Evolutionary conservation across 2,888 invertebrate species (phyloP), one percentile per base, ranked within the genome.

Genomic region (Bruchidius siliquastri): DNA sequence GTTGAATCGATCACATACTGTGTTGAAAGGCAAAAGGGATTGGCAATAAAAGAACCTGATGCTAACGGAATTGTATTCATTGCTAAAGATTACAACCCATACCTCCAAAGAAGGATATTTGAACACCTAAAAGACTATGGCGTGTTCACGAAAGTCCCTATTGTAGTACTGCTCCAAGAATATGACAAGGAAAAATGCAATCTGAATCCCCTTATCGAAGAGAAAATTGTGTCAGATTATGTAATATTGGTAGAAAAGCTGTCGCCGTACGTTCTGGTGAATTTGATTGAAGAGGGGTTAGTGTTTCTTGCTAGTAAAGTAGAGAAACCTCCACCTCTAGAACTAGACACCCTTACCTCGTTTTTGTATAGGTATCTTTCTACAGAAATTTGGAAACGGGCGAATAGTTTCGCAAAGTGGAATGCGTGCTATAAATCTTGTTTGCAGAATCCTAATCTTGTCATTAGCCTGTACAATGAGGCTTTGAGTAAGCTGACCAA

Each of bases 391-490:
- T 92, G 91, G 90, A 88, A 88, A 74, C 88, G 88, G 77, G 86
- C 92, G 80, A 86, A 82, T 79, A 83, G 76, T 79, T 87, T 77
- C 81, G 85, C 83, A 32, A 86, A 74, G 82, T 86, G 82, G 85
- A 87, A 81, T 83, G 82, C 83, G 21, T 84, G 88, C 70, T 87
- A 90, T 77, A 83, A 84, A 76, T 77, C 79, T 2, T 87, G 90
- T 70, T 81, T 91, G 66, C 88, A 87, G 78, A 88, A 90, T 81
- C 89, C 93, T 72, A 84, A 88, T 80, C 88, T 90, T 80, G 87
- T 92, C 6, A 89, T 92, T 20, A 85, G 87, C 72, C 86, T 93
- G 71, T 93, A 92, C 81, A 94, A 94, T 82, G 88, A 89, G 78
- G 91, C 91, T 22, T 88, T 94, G 22, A 88, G 89, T 71, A 90